Base-by-base conservation (phyloP, 2,113 vertebrate species). In the Oreochromis spilurus region DNA sequence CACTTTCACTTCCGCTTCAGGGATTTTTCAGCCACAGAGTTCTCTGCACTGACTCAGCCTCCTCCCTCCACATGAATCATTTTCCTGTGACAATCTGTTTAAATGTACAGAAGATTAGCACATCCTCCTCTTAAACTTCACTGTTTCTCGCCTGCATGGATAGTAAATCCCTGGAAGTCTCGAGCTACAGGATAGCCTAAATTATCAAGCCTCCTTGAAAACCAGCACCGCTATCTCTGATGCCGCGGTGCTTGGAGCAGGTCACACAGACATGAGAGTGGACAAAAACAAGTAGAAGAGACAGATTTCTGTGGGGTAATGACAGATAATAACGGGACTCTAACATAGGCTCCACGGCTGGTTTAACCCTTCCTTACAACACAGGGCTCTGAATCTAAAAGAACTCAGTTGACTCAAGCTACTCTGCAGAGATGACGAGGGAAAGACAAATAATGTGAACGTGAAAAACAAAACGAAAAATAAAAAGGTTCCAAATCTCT, bases 1-100 rank as follows among this genome's bases (percentile, higher is more conserved):
- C 90, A 81, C 88, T 94, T 93, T 94, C 93, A 93, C 92, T 95
- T 94, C 93, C 84, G 38, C 91, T 67, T 86, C 13, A 12, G 83
- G 81, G 14, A 65, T 67, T 12, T 67, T 36, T 79, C 48, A 40
- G 70, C 57, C 26, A 5, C 78, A 40, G 26, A 75, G 75, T 54
- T 80, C 50, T 36, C n/a, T 4, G 57, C 4, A 4, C 31, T 29
- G 34, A 34, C 4, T 36, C 26, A 3, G 19, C 77, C 24, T 79
- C 81, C 24, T 36, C 4, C 70, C 31, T 36, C 4, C 9, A 52
- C 11, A 29, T 88, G 89, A 92, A 86, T 92, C 87, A 89, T 52
- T 91, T 88, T 87, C 87, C 90, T 60, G 60, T 34, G 50, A 72
- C 19, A 16, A 19, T 53, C 38, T 16, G 26, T 81, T 55, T 19